phyloP scores from a whole-genome alignment of 1,140 invertebrate genomes.

The Apis florea region DNA sequence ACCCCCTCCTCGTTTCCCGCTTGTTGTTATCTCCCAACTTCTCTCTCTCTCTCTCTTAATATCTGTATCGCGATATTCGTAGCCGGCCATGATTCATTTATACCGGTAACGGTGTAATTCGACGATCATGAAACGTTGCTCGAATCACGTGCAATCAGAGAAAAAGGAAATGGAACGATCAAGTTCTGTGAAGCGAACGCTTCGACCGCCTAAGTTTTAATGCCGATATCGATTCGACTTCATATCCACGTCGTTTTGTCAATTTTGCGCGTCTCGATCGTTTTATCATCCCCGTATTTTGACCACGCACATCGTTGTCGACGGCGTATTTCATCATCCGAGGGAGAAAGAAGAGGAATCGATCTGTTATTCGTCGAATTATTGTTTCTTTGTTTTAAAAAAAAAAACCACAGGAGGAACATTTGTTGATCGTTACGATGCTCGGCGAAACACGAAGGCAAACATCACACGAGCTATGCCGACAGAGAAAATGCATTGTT shows the following conservation, averaged over 20 bases:
- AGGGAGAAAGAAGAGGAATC: background rate
- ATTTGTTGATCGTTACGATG: slow-evolving; percentile 1
- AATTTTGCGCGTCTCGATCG: slow-evolving; percentile 31
- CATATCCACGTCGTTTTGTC: slow-evolving; percentile 5
- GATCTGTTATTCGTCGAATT: background rate
- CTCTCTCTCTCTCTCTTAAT: slow-evolving; percentile 48
- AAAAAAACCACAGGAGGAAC: background rate
- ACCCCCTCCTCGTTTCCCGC: slow-evolving; percentile 40
- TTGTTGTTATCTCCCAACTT: slow-evolving; percentile 53
- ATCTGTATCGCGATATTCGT: slow-evolving; percentile 66
- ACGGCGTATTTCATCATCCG: background rate
- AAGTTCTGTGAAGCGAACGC: background rate
- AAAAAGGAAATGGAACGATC: slow-evolving; percentile 22
- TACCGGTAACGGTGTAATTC: slow-evolving; percentile 46
- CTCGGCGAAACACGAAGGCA: background rate
- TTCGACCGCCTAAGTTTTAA: slow-evolving; percentile 45
- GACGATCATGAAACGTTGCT: slow-evolving; percentile 40
- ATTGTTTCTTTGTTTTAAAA: background rate
- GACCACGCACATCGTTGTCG: no score
- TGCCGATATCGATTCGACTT: slow-evolving; percentile 26
- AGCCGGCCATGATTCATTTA: slow-evolving; percentile 51
- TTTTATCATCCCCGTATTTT: background rate
- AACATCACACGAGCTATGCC: slow-evolving; percentile 34
- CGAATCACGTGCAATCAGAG: slow-evolving; percentile 54
- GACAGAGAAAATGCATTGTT: slow-evolving; percentile 51